Evolutionary conservation across 2,113 vertebrate species (phyloP).

Genomic region (Desmodus rotundus): DNA sequence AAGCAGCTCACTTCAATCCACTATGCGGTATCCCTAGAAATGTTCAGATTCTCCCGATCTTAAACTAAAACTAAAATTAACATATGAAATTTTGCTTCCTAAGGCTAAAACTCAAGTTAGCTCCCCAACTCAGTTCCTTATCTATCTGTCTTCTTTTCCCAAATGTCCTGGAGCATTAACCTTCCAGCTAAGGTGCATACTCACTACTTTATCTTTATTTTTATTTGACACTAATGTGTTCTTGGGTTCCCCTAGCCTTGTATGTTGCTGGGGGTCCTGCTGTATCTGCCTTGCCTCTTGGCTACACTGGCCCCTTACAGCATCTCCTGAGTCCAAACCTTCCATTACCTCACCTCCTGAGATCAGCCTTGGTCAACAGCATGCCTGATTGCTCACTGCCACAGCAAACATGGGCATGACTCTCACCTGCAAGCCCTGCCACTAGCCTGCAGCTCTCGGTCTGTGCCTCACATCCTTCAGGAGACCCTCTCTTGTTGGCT

Average conservation of each 20-base stretch:
- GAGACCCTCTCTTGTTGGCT: neutral
- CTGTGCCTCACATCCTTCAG: neutral
- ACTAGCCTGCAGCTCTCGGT: neutral
- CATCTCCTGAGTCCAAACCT: neutral
- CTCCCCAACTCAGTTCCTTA: neutral
- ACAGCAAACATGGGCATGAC: neutral
- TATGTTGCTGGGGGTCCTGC: neutral
- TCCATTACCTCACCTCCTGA: neutral
- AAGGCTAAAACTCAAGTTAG: neutral
- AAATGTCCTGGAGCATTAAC: neutral
- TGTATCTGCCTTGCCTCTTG: neutral
- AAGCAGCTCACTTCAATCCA: no score
- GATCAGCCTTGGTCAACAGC: neutral
- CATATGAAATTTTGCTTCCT: neutral
- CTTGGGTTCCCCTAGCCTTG: neutral
- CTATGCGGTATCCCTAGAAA: neutral
- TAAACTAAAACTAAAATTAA: neutral
- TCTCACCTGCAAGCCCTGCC: neutral
- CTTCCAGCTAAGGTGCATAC: neutral
- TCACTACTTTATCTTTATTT: neutral
- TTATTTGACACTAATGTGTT: neutral
- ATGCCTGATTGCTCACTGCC: neutral
- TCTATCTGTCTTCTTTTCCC: neutral
- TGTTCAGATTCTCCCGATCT: neutral
- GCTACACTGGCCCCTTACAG: neutral